phyloP scores from a whole-genome alignment of 2,888 invertebrate genomes.

The Nemoura dubitans region DNA sequence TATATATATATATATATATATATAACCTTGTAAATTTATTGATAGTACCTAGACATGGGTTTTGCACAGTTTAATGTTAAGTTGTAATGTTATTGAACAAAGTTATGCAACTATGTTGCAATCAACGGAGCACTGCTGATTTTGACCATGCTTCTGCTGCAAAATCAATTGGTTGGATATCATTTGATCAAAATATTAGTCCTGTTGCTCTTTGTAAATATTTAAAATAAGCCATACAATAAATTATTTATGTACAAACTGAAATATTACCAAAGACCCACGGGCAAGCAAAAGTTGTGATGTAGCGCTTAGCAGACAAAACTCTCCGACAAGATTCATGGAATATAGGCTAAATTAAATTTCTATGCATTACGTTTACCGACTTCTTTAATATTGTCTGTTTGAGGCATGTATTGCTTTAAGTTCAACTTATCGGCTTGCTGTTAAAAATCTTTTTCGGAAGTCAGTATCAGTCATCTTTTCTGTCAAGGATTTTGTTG shows the following conservation, averaged over 20 bases:
- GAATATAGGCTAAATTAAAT: background rate
- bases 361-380: background rate
- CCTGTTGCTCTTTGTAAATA: slow-evolving; percentile 34
- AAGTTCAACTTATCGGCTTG: background rate
- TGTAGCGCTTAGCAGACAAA: slow-evolving; percentile 32
- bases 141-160: slow-evolving; percentile 21
- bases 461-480: background rate
- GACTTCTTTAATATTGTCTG: background rate
- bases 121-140: slow-evolving; percentile 18
- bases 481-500: background rate
- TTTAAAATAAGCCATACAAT: slow-evolving; percentile 30
- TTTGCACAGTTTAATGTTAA: slow-evolving; percentile 40
- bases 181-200: slow-evolving; percentile 1
- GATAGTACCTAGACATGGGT: slow-evolving; percentile 9
- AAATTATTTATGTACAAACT: slow-evolving; percentile 35
- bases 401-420: background rate
- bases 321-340: background rate
- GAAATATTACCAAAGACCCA: slow-evolving; percentile 42
- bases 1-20: slow-evolving; percentile 17
- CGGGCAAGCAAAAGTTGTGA: slow-evolving; percentile 38
- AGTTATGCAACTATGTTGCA: slow-evolving; percentile 38
- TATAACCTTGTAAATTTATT: slow-evolving; percentile 34
- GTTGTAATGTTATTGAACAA: slow-evolving; percentile 40
- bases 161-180: slow-evolving; percentile 7
- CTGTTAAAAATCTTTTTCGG: background rate